Evolutionary conservation across 2,797 vertebrate genomes (phyloP), one percentile per base, ranked within the genome.

Genomic region (Anguilla marmorata): DNA sequence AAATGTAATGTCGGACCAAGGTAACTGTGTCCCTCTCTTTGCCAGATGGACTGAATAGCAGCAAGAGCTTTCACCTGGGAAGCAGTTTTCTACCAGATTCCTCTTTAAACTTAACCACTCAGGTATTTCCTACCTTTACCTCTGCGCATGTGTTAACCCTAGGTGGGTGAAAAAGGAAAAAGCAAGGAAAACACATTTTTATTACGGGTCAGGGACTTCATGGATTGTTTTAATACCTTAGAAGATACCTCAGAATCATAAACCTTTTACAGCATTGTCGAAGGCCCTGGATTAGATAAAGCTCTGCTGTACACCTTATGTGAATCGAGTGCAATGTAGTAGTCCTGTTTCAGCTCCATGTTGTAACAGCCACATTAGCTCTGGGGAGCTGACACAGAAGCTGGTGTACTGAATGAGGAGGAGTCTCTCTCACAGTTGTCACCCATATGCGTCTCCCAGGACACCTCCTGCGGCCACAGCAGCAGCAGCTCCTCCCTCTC

Each of bases 401-500:
- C 30, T 63, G 76, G 30, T 21, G 21, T 80, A 80, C 76, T 80
- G 16, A 80, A 45, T 21, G 33, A 80, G 24, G 37, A 48, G 76
- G 76, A 45, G 37, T 41, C 16, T 45, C 76, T 45, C 33, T 45
- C 50, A 48, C 45, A 63, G 52, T 66, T 76, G 0, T 41, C 37
- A 21, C 85, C 3, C 58, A 41, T 41, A 91, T 56, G 16, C 83
- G 7, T 94, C 85, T 90, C 72, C 91, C 93, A 99, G 98, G 98
- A 99, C 93, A 96, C 95, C 72, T 99, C 97, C 89, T 98, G 98
- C 21, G 97, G 98, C 93, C 98, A 98, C 92, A 99, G 98, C 96
- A 99, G 97, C 93, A 98, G 98, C 94, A 98, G 98, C 86, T 99
- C 98, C 41, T 97, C 98, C 86, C 97, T 99, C 90, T 99, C 98